These are phyloP conservation scores for Erythrolamprus reginae DNA, from an alignment of 2,113 vertebrate genomes.

Conservation along the genomic window DNA sequence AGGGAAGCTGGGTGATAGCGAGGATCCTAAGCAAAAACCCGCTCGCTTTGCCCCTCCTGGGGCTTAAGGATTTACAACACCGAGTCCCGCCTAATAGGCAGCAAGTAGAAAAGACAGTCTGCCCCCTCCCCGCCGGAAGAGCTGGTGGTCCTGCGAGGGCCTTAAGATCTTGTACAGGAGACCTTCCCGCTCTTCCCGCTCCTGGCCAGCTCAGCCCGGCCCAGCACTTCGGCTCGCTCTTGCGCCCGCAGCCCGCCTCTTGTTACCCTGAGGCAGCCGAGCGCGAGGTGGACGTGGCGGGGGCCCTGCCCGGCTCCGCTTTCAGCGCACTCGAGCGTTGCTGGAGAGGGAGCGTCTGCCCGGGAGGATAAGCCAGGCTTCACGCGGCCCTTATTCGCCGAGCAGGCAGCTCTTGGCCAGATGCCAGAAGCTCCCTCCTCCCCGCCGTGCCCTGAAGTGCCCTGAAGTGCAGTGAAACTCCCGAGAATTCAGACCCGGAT, in stretches of 20 bases:
- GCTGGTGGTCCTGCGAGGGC: constrained; percentile 16
- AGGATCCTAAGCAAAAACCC: not conserved
- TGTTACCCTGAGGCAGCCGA: constrained; percentile 8
- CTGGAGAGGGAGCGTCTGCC: not conserved
- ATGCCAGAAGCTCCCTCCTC: not conserved
- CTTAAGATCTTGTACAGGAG: not conserved
- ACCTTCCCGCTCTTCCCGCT: not conserved
- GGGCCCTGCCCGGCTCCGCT: not conserved
- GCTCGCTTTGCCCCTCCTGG: constrained; percentile 37
- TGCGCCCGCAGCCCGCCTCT: constrained; percentile 31
- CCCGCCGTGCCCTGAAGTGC: not conserved
- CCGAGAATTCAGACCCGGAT: not conserved
- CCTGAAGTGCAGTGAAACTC: not conserved
- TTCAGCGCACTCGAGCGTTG: not conserved
- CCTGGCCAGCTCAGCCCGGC: constrained; percentile 4
- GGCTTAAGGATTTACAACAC: constrained; percentile 43
- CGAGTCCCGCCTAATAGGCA: constrained; percentile 14
- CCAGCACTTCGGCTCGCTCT: constrained; percentile 38
- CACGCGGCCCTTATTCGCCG: constrained; percentile 42
- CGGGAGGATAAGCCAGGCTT: not conserved
- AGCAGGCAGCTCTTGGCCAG: not conserved
- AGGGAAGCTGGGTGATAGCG: not conserved
- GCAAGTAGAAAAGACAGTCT: not conserved
- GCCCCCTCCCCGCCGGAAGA: not conserved
- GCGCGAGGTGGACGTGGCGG: not conserved